Conservation (phyloP, 2,888 invertebrate genomes). For the Nycteola revayana region DNA sequence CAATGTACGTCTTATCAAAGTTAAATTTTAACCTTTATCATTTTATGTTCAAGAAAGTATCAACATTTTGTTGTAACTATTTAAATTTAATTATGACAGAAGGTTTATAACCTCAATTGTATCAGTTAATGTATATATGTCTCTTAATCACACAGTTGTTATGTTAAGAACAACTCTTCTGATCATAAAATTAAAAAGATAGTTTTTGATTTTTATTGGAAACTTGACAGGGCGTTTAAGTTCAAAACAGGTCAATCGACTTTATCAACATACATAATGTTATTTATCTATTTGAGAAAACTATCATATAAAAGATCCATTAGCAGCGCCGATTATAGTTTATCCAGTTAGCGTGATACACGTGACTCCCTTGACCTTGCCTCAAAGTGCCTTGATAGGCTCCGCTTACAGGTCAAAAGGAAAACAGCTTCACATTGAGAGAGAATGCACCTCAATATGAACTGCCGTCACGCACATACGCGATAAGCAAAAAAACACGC, state of each 20-base stretch:
- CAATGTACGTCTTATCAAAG: no score
- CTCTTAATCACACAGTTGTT: no score
- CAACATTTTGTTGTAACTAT: no score
- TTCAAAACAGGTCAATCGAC: slow-evolving; percentile 10
- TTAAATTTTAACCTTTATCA: no score
- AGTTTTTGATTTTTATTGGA: slow-evolving; percentile 1
- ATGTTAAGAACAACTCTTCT: no score
- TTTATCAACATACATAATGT: slow-evolving; percentile 8
- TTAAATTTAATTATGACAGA: no score
- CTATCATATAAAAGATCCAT: not conserved
- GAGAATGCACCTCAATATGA: slow-evolving; percentile 16
- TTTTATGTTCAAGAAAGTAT: no score
- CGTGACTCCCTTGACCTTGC: slow-evolving; percentile 37
- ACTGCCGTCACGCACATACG: slow-evolving; percentile 27
- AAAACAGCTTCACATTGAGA: slow-evolving; percentile 17
- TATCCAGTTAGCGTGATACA: slow-evolving; percentile 20
- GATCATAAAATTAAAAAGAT: no score
- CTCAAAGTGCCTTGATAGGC: slow-evolving; percentile 21
- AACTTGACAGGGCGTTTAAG: slow-evolving; percentile 3
- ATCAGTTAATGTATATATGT: no score
- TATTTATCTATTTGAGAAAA: not conserved
- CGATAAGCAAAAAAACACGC: slow-evolving; percentile 40
- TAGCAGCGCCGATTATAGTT: slow-evolving; percentile 1
- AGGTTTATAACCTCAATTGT: no score
- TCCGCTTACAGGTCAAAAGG: slow-evolving; percentile 12